A percentile compares a stretch with the other conserved stretches of the same genome.
phyloP scores from a whole-genome alignment of 2,797 vertebrate genomes.

The Synaphobranchus kaupii region DNA sequence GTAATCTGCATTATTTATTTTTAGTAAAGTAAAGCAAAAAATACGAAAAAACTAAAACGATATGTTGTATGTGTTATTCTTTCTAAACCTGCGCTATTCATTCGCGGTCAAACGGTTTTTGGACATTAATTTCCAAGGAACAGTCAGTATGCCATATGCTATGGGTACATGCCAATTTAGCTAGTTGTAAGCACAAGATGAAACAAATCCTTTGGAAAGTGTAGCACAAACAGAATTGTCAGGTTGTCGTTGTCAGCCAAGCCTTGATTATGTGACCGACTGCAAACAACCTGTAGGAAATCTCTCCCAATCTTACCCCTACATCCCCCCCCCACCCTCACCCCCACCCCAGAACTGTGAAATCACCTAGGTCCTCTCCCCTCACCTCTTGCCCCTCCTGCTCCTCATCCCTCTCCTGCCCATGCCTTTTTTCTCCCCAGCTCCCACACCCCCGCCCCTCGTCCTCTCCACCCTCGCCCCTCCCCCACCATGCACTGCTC shows the following conservation, averaged over 20 bases:
- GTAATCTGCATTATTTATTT: neutral
- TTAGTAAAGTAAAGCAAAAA: neutral
- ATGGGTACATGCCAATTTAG: constrained; percentile 68
- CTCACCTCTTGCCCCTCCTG: constrained; percentile 50
- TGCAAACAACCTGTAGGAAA: neutral
- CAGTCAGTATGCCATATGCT: constrained; percentile 64
- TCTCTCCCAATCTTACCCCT: neutral
- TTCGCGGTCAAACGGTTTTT: neutral
- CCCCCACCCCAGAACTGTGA: neutral
- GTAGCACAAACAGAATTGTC: constrained; percentile 42
- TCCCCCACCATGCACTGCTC: constrained; percentile 61
- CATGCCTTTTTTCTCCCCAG: constrained; percentile 48
- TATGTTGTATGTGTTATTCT: neutral
- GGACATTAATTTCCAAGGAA: constrained; percentile 68
- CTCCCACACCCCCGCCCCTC: constrained; percentile 42
- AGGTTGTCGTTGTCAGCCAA: neutral
- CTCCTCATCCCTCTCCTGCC: constrained; percentile 32
- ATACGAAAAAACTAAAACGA: neutral
- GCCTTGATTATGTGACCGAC: neutral
- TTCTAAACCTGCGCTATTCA: neutral
- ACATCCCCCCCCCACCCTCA: neutral
- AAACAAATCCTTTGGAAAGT: constrained; percentile 61
- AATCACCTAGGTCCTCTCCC: constrained; percentile 35
- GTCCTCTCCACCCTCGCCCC: constrained; percentile 35
- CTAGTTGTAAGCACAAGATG: constrained; percentile 52